These are phyloP conservation scores for Vimba vimba DNA, from an alignment of 2,113 vertebrate species.

Conservation along the genomic window DNA sequence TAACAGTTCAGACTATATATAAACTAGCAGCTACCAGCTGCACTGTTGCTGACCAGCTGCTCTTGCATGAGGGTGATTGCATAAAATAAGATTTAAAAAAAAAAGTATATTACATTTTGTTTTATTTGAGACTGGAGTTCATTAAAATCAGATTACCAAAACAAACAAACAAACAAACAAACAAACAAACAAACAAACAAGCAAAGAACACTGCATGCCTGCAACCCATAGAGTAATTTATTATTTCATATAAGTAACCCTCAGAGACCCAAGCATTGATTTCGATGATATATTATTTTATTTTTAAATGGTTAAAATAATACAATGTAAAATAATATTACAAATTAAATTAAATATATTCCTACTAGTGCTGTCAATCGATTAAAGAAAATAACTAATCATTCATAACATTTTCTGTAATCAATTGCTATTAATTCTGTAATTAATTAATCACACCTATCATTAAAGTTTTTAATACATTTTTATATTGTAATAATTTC, in stretches of 20 bases:
- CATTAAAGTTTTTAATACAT: too few relatives aligned
- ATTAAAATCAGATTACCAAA: too few relatives aligned
- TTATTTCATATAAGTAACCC: not conserved
- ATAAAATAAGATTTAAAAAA: not conserved
- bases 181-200: too few relatives aligned
- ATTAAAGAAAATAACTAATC: too few relatives aligned
- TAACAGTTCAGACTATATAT: slow-evolving; percentile 70
- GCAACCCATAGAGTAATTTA: not conserved
- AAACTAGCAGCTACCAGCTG: slow-evolving; percentile 28
- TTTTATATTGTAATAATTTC: too few relatives aligned
- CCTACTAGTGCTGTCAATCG: too few relatives aligned
- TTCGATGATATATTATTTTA: not conserved
- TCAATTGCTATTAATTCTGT: too few relatives aligned
- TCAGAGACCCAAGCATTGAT: not conserved
- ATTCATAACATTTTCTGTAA: too few relatives aligned
- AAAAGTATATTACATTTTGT: not conserved
- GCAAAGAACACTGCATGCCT: not conserved
- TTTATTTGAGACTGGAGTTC: not conserved
- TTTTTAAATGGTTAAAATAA: not conserved
- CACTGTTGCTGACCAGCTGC: not conserved
- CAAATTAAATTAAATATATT: too few relatives aligned
- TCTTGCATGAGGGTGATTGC: not conserved
- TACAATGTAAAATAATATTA: not conserved
- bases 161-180: too few relatives aligned
- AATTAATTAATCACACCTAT: too few relatives aligned